A percentile compares a stretch with the other conserved stretches of the same genome.
These are phyloP conservation scores for Zaprionus lineosus DNA, from an alignment of 2,888 invertebrate species.

Conservation along the genomic window DNA sequence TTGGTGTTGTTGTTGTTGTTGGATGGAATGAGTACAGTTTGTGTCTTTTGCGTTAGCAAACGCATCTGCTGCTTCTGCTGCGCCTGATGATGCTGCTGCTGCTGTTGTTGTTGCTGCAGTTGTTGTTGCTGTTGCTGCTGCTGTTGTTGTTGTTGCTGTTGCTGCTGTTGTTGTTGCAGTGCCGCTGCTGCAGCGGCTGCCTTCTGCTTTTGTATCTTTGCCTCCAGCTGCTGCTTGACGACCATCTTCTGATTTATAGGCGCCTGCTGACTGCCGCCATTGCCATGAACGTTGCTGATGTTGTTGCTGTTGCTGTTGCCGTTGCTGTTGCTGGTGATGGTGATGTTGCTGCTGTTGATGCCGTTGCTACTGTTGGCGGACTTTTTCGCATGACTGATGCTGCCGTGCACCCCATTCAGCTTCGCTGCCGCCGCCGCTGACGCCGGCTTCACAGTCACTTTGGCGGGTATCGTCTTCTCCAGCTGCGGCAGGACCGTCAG, in stretches of 20 bases:
- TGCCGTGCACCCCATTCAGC: slow-evolving; percentile 43
- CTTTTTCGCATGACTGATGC: slow-evolving; percentile 30
- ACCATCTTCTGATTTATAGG: slow-evolving; percentile 84
- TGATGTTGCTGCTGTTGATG: slow-evolving; percentile 52
- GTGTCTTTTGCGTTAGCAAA: slow-evolving; percentile 81
- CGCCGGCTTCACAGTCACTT: slow-evolving; percentile 67
- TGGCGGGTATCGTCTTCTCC: slow-evolving; percentile 65
- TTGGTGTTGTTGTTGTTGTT: slow-evolving; percentile 56
- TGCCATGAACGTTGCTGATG: slow-evolving; percentile 21
- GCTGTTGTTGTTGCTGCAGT: slow-evolving; percentile 67
- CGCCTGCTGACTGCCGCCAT: slow-evolving; percentile 43
- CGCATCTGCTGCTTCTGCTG: slow-evolving; percentile 72
- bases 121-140: slow-evolving; percentile 63
- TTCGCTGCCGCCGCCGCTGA: slow-evolving; percentile 27
- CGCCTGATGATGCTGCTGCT: slow-evolving; percentile 60
- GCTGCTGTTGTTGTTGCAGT: slow-evolving; percentile 78
- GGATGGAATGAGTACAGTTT: slow-evolving; percentile 85
- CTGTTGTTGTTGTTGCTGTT: slow-evolving; percentile 65
- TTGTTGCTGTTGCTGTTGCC: slow-evolving; percentile 29
- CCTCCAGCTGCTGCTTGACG: slow-evolving; percentile 87
- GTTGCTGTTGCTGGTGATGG: slow-evolving; percentile 18
- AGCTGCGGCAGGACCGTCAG: slow-evolving; percentile 74
- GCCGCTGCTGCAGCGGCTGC: slow-evolving; percentile 81
- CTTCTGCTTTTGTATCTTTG: slow-evolving; percentile 86
- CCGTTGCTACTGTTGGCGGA: slow-evolving; percentile 27